Conservation (phyloP, 2,888 invertebrate species). For the Trachelus stipa region DNA sequence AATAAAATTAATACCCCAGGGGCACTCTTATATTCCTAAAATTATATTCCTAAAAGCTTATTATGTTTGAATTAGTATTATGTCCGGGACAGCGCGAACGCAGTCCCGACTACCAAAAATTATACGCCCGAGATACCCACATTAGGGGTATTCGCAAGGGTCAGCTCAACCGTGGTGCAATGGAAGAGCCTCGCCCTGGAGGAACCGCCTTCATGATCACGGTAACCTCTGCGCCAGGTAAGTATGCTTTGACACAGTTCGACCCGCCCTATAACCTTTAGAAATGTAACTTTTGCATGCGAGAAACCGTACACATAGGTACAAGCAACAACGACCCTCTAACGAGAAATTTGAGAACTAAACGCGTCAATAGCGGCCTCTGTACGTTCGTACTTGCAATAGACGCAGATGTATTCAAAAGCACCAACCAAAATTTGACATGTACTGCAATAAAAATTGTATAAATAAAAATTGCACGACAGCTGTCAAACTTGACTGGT, state of each 20-base stretch:
- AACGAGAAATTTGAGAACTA: background rate
- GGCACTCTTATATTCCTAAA: no score
- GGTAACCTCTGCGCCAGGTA: slow-evolving; percentile 69
- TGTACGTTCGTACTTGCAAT: background rate
- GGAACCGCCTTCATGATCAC: slow-evolving; percentile 67
- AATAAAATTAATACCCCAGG: no score
- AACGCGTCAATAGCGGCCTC: background rate
- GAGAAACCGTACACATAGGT: slow-evolving; percentile 26
- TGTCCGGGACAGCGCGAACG: slow-evolving; percentile 64
- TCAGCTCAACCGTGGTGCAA: slow-evolving; percentile 71
- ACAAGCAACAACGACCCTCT: background rate
- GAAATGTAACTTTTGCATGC: slow-evolving; percentile 21
- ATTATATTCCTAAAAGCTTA: background rate
- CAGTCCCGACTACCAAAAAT: slow-evolving; percentile 64
- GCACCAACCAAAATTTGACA: background rate
- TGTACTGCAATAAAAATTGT: background rate
- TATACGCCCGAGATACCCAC: slow-evolving; percentile 68
- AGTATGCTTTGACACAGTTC: slow-evolving; percentile 38
- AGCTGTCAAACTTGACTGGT: background rate
- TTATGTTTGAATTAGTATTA: slow-evolving; percentile 24
- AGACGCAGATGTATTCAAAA: background rate
- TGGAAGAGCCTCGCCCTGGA: slow-evolving; percentile 69
- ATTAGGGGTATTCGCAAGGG: slow-evolving; percentile 69
- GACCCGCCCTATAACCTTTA: background rate
- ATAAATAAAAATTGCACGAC: background rate